Base-by-base conservation (phyloP, 2,888 invertebrate genomes). In the Phortica okadai region DNA sequence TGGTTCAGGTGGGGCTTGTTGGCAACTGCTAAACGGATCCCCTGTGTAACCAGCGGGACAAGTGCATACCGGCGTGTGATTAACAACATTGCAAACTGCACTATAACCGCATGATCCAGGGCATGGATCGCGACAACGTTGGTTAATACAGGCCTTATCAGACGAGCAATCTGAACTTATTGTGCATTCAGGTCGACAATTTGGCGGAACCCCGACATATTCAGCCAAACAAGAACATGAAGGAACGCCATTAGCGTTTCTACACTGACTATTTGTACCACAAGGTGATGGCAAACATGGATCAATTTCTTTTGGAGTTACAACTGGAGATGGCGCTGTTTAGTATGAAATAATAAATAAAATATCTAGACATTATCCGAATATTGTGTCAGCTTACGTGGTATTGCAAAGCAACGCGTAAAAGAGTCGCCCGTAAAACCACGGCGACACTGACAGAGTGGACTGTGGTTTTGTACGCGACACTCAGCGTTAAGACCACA, bases 391-490 rank as follows among this genome's bases (percentile, higher is more conserved):
- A 16, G 76, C 90, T 91, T 92, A 91, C 92, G 90, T 88, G 91
- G 91, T 75, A 92, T 90, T 59, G 93, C 90, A 84, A 92, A 92
- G 83, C 95, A 95, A 88, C 93, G 92, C 3, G 93, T 93, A 88
- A 96, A 96, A 64, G 96, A 95, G 92, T 96, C 95, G 82, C 96
- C 96, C 82, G 95, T 94, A 85, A 93, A 95, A 74, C 94, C 94
- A 81, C 92, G 91, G 75, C 93, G 93, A 88, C 97, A 97, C 76
- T 93, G 94, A 89, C 96, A 97, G 76, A 96, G 93, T 0, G 96
- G 96, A 85, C 94, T 95, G 88, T 96, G 96, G 88, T 96, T 95
- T 25, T 94, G 93, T 5, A 96, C 95, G 89, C 93, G 93, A 86
- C 96, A 96, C 83, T 94, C 93, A 6, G 96, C 94, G 83, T 94